Evolutionary conservation across 2,113 vertebrate genomes (phyloP).

Genomic region (Pholis gunnellus): DNA sequence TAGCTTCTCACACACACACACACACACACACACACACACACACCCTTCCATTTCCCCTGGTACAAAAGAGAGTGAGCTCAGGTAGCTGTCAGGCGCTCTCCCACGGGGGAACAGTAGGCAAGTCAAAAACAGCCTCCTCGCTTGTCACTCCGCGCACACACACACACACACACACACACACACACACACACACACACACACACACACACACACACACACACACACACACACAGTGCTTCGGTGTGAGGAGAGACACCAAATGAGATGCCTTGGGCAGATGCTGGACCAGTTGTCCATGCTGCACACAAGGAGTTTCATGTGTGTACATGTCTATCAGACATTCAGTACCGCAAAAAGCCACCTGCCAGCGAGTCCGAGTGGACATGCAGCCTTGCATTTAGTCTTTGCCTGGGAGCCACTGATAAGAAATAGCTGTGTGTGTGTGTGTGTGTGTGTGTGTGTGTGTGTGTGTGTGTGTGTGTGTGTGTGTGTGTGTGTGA

Average conservation of each 20-base stretch:
- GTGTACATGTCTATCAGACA: conserved; percentile 36
- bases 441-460: conserved; percentile 22
- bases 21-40: conserved; percentile 37
- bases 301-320: conserved; percentile 35
- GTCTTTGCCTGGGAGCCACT: conserved; percentile 73
- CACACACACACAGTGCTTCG: conserved; percentile 26
- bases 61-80: conserved; percentile 73
- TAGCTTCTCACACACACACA: conserved; percentile 29
- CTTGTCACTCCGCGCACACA: conserved; percentile 66
- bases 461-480: conserved; percentile 23
- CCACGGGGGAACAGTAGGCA: conserved; percentile 78
- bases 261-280: conserved; percentile 71
- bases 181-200: conserved; percentile 16
- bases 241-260: conserved; percentile 52
- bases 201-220: conserved; percentile 13
- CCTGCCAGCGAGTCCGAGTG: conserved; percentile 67
- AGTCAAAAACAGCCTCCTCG: conserved; percentile 73
- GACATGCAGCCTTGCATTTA: conserved; percentile 72
- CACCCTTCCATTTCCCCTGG: conserved; percentile 19
- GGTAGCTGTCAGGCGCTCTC: conserved; percentile 79
- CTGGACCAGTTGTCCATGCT: conserved; percentile 63
- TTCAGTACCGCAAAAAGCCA: conserved; percentile 54
- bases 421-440: conserved; percentile 76
- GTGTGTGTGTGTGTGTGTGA: conserved; percentile 27
- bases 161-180: conserved; percentile 16